Conservation (phyloP, 2,797 vertebrate genomes). For the Rhinella marina region DNA sequence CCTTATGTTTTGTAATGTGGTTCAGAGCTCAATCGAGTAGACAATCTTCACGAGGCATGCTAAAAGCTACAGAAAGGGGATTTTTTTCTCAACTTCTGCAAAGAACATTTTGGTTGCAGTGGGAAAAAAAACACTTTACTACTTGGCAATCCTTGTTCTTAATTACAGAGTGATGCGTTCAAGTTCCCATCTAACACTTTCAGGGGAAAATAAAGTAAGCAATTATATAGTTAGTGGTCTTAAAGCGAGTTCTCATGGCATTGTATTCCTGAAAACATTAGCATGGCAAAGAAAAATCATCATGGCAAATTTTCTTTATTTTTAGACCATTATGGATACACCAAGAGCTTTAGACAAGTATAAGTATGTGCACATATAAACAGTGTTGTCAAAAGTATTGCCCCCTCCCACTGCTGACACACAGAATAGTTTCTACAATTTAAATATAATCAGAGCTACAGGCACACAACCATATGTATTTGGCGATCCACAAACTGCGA, state of each 20-base stretch:
- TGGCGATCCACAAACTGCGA: no score
- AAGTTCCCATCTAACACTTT: conserved; percentile 24
- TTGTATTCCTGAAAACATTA: background rate
- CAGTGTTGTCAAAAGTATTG: background rate
- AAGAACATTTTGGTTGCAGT: conserved; percentile 6
- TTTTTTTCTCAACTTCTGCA: background rate
- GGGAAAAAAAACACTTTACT: conserved; percentile 28
- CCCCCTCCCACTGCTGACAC: background rate
- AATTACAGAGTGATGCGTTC: background rate
- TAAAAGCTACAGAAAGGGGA: background rate
- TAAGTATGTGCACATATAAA: background rate
- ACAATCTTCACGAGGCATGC: conserved; percentile 10
- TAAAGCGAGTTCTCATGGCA: background rate
- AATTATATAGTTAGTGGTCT: conserved; percentile 5
- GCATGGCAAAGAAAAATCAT: background rate
- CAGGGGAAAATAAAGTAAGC: background rate
- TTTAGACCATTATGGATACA: background rate
- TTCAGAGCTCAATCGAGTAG: conserved; percentile 74
- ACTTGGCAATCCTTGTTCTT: conserved; percentile 27
- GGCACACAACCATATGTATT: no score
- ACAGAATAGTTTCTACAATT: background rate
- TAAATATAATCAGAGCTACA: background rate
- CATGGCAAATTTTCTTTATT: background rate
- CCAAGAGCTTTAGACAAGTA: background rate
- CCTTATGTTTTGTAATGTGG: conserved; percentile 75